A percentile compares a stretch with the other conserved stretches of the same genome.
These are phyloP conservation scores for Oryzaephilus surinamensis DNA, from an alignment of 1,140 invertebrate species.

Conservation along the genomic window DNA sequence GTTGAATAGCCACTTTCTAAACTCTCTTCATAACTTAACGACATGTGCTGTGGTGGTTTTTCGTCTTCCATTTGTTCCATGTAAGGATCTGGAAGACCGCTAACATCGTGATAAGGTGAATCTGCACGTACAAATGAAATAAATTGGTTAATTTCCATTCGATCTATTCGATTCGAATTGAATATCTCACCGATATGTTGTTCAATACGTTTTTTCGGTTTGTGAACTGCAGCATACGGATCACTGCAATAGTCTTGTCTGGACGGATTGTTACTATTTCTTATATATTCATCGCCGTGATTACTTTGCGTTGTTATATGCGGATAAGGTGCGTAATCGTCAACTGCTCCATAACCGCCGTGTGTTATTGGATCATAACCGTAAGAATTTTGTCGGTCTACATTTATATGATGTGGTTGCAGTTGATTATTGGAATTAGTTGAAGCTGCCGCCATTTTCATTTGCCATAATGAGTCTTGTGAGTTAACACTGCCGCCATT, in stretches of 20 bases:
- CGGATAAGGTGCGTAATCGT: constrained; percentile 77
- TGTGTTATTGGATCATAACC: constrained; percentile 69
- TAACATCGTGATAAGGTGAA: constrained; percentile 86
- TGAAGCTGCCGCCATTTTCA: constrained; percentile 67
- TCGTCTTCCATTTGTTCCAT: constrained; percentile 65
- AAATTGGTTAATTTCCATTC: neutral
- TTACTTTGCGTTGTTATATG: constrained; percentile 56
- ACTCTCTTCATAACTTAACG: constrained; percentile 82
- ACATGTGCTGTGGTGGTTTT: constrained; percentile 72
- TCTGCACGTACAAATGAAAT: constrained; percentile 46
- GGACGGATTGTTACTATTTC: constrained; percentile 65
- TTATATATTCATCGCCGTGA: constrained; percentile 54
- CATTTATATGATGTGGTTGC: constrained; percentile 43
- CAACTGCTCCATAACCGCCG: constrained; percentile 69
- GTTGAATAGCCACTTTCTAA: constrained; percentile 87
- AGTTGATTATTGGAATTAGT: constrained; percentile 47
- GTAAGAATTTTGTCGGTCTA: constrained; percentile 51
- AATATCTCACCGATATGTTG: constrained; percentile 62
- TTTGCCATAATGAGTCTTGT: constrained; percentile 90
- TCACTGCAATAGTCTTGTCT: constrained; percentile 76
- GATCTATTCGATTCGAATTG: neutral
- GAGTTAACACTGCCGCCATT: constrained; percentile 88
- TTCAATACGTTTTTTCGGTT: constrained; percentile 72
- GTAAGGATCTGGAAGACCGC: constrained; percentile 78
- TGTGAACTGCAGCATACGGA: constrained; percentile 75